These are phyloP conservation scores for Mesoclemmys tuberculata DNA, from an alignment of 2,113 vertebrate genomes.

Conservation along the genomic window DNA sequence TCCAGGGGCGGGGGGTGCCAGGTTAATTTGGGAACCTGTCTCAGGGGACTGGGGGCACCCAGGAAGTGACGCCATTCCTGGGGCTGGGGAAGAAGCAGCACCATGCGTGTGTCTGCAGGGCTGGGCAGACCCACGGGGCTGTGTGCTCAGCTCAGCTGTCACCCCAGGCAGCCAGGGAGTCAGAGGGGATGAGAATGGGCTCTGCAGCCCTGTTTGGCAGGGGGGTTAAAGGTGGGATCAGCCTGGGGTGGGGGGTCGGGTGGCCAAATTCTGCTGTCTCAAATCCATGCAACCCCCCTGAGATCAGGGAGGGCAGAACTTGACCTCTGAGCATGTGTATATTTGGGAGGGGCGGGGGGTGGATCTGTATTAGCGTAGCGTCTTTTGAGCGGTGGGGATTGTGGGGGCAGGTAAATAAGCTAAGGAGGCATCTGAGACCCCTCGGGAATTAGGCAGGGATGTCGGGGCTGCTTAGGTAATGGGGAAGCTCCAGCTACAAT, in stretches of 20 bases:
- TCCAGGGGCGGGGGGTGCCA: background rate
- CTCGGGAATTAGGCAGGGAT: background rate
- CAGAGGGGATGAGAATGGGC: background rate
- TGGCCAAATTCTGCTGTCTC: background rate
- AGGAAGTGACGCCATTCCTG: fast-evolving
- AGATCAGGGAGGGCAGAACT: too few species aligned
- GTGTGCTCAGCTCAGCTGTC: background rate
- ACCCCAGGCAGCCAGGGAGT: background rate
- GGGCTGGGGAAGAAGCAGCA: background rate
- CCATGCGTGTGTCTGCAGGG: background rate
- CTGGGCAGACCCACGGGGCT: background rate
- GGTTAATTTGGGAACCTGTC: background rate
- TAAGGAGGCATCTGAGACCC: background rate
- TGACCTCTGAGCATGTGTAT: background rate
- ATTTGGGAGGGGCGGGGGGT: too few species aligned
- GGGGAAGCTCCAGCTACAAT: background rate
- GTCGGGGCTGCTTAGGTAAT: background rate
- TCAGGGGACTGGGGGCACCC: fast-evolving
- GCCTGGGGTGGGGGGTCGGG: too few species aligned
- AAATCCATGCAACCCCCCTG: background rate
- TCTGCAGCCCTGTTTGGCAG: background rate
- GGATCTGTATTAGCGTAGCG: background rate
- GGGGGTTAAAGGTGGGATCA: background rate
- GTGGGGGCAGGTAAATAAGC: background rate
- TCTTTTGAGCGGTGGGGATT: background rate